These are phyloP conservation scores for Cephus nigrinus DNA, from an alignment of 2,888 invertebrate species.

Conservation along the genomic window DNA sequence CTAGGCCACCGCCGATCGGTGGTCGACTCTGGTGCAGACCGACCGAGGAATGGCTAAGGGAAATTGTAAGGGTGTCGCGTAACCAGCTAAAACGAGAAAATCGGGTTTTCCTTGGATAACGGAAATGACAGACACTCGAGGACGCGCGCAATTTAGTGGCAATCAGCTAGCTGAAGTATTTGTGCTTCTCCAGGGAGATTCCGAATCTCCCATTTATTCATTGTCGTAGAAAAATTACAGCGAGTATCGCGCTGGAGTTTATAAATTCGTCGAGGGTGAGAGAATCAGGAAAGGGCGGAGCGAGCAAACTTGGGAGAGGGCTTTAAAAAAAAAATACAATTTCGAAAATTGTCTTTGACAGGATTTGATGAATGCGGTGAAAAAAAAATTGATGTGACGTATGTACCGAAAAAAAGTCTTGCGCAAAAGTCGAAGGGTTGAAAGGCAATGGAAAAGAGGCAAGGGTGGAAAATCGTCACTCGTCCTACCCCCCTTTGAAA, in stretches of 20 bases:
- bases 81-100: conserved; percentile 16
- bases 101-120: neutral
- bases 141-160: conserved; percentile 60
- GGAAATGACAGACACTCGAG: conserved; percentile 3
- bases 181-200: conserved; percentile 60
- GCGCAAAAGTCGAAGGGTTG: neutral
- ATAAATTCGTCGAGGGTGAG: neutral
- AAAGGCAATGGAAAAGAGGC: neutral
- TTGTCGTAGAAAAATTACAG: conserved; percentile 57
- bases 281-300: neutral
- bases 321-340: neutral
- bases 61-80: conserved; percentile 29
- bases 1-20: no score
- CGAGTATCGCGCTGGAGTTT: neutral
- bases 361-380: neutral
- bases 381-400: neutral
- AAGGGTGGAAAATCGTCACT: neutral
- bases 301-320: neutral
- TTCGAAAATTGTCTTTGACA: neutral
- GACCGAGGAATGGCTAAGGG: conserved; percentile 28
- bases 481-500: neutral
- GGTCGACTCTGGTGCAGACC: neutral
- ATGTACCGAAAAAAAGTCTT: neutral
- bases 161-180: conserved; percentile 63
- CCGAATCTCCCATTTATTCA: conserved; percentile 56